phyloP scores from a whole-genome alignment of 2,797 vertebrate genomes.

The Amblyraja radiata region DNA sequence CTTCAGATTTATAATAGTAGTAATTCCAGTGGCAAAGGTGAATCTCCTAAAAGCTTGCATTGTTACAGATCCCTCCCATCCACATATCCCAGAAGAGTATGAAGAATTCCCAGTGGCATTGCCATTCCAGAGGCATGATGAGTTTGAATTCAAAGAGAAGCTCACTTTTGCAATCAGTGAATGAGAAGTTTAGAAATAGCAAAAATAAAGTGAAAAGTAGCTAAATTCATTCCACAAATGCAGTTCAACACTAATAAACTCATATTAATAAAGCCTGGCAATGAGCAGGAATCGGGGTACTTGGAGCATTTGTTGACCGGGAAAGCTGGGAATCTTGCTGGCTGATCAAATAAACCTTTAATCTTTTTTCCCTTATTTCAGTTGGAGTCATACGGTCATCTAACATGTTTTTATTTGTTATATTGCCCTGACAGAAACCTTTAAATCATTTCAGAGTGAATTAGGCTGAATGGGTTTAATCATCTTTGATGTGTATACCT shows the following conservation, averaged over 20 bases:
- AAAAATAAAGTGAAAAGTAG: neutral
- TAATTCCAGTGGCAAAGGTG: too few relatives aligned
- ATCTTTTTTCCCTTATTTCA: neutral
- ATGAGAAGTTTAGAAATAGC: neutral
- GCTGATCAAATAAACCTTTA: neutral
- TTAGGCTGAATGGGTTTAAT: neutral
- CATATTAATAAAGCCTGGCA: neutral
- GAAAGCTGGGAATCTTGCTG: neutral
- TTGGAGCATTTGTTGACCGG: neutral
- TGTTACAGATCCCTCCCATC: too few relatives aligned
- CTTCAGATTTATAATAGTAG: too few relatives aligned
- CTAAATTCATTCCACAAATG: neutral
- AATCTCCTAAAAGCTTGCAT: too few relatives aligned
- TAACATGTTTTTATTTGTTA: neutral
- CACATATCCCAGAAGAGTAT: too few relatives aligned
- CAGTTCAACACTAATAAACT: neutral
- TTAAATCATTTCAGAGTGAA: neutral
- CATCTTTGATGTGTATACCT: neutral
- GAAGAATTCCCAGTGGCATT: too few relatives aligned
- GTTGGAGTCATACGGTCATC: neutral
- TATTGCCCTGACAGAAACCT: neutral
- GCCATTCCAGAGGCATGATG: too few relatives aligned
- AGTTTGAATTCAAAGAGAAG: too few relatives aligned
- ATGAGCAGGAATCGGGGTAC: neutral
- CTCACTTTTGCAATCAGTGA: neutral